These are phyloP conservation scores for Hydraecia micacea DNA, from an alignment of 2,888 invertebrate species.

Conservation along the genomic window DNA sequence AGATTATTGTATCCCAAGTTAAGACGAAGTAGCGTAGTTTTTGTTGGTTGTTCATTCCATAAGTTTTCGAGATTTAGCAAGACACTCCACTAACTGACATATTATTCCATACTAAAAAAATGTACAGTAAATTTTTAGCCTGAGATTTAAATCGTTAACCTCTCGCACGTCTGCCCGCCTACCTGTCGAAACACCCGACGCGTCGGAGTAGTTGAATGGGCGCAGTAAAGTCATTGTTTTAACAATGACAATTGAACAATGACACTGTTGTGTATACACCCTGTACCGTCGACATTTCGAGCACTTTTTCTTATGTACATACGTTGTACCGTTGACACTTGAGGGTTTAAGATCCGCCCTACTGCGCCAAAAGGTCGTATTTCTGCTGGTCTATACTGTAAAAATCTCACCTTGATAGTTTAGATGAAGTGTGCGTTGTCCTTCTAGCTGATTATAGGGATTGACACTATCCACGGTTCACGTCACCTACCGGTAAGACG, in stretches of 20 bases:
- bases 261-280: too few species aligned
- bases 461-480: too few species aligned
- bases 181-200: too few species aligned
- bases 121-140: background rate
- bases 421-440: background rate
- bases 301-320: too few species aligned
- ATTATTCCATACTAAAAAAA: slow-evolving; percentile 45
- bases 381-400: background rate
- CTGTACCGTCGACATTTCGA: too few species aligned
- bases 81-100: slow-evolving; percentile 30
- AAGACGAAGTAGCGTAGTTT: slow-evolving; percentile 12
- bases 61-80: slow-evolving; percentile 31
- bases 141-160: background rate
- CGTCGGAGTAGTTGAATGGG: too few species aligned
- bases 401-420: background rate
- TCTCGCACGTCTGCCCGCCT: too few species aligned
- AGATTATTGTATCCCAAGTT: background rate
- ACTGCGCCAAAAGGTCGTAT: background rate
- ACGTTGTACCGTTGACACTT: too few species aligned
- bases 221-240: too few species aligned
- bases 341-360: too few species aligned
- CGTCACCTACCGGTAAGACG: too few species aligned
- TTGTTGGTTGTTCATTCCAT: slow-evolving; percentile 61
- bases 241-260: too few species aligned
- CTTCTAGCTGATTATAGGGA: background rate